phyloP scores from a whole-genome alignment of 2,888 invertebrate species.

The Lacanobia oleracea region DNA sequence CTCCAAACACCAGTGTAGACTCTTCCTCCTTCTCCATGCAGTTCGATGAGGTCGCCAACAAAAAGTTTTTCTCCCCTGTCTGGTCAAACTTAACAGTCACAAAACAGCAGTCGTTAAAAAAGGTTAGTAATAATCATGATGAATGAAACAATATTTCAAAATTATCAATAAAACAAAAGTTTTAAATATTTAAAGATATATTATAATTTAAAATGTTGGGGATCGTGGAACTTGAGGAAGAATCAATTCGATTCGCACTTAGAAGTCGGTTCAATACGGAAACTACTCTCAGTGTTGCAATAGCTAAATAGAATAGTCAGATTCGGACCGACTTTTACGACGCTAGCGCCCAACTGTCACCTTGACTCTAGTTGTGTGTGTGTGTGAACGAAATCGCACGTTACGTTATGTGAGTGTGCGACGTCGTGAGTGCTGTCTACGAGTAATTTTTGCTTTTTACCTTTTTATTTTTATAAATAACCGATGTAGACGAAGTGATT shows the following conservation, averaged over 20 bases:
- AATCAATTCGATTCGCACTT: slow-evolving; percentile 32
- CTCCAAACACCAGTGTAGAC: too few species aligned
- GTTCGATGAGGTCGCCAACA: too few species aligned
- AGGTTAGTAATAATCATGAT: background rate
- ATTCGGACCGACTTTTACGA: slow-evolving; percentile 69
- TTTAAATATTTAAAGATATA: background rate
- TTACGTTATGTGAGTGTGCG: slow-evolving; percentile 88
- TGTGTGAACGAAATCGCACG: slow-evolving; percentile 86
- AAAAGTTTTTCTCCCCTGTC: too few species aligned
- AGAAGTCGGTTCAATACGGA: background rate
- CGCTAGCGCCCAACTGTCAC: slow-evolving; percentile 81
- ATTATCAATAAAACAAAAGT: background rate
- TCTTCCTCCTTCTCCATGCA: too few species aligned
- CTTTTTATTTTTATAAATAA: slow-evolving; percentile 89
- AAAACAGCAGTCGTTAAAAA: too few species aligned
- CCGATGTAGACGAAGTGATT: slow-evolving; percentile 84
- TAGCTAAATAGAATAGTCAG: slow-evolving; percentile 43
- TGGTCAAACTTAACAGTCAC: too few species aligned
- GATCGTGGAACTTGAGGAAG: background rate
- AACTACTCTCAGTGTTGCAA: slow-evolving; percentile 62
- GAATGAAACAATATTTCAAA: too few species aligned
- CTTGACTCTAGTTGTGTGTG: slow-evolving; percentile 72
- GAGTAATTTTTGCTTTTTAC: slow-evolving; percentile 89
- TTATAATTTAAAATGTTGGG: too few species aligned
- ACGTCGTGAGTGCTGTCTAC: slow-evolving; percentile 89